phyloP scores from a whole-genome alignment of 2,797 vertebrate genomes.

The Heterohyrax brucei region DNA sequence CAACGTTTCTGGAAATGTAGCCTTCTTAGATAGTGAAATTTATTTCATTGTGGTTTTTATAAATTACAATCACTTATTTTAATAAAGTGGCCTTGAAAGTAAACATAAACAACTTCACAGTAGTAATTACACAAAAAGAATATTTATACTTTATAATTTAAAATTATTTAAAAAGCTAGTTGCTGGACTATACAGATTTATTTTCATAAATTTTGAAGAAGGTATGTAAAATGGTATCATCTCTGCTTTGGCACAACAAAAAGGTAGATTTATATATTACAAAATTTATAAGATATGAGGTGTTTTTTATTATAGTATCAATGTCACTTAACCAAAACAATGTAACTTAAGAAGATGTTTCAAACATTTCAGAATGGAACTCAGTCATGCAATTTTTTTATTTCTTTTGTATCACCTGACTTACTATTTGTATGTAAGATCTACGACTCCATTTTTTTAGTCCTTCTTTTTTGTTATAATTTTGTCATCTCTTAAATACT shows the following conservation, averaged over 20 bases:
- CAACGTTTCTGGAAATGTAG: constrained; percentile 29
- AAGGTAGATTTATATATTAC: neutral
- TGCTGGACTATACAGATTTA: neutral
- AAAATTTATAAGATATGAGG: neutral
- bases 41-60: constrained; percentile 42
- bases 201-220: neutral
- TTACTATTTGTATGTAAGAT: too few species aligned
- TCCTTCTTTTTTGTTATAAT: too few species aligned
- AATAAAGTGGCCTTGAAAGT: neutral
- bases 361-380: neutral
- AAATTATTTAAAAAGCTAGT: constrained; percentile 38
- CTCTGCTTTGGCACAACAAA: neutral
- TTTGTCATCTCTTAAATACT: too few species aligned
- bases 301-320: neutral
- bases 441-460: too few species aligned
- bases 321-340: neutral
- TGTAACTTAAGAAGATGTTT: neutral
- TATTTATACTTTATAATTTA: neutral
- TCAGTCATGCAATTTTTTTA: too few species aligned
- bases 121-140: neutral
- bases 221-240: neutral
- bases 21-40: neutral
- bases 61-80: constrained; percentile 34
- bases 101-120: neutral
- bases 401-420: too few species aligned